Base-by-base conservation (phyloP, 2,888 invertebrate species). In the Prosapia bicincta region DNA sequence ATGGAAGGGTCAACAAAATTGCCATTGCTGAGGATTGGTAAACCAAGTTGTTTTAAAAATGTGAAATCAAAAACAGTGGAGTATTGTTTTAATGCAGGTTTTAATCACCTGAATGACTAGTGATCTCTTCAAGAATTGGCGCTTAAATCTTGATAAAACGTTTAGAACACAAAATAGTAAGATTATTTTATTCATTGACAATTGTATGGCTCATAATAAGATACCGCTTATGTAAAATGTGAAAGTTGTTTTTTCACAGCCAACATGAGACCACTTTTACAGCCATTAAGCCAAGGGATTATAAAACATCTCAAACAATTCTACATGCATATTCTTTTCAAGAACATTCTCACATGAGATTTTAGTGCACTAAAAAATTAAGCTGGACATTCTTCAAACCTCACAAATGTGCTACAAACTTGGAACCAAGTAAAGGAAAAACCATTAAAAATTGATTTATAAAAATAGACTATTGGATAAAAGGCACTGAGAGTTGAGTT, bases 41-140 rank as follows among this genome's bases (percentile, higher is more conserved):
- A 72, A 28, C 65, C 75, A n/a, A 28, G 76, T 1, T 74, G 74
- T 25, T 76, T 74, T 25, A 69, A 43, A 25, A 73, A 69, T 20
- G 54, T 76, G 1, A 30, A 68, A 26, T 38, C 73, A 2, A 32
- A 71, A 5, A 69, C 76, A n/a, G n/a, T n/a, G n/a, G n/a, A n/a
- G n/a, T 13, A 69, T 72, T 43, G n/a, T 10, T 23, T 76, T 73
- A 13, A 10, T 13, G n/a, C 43, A 38, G 9, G 32, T 38, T 26
- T 6, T 5, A 20, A 23, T 5, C 3, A 13, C 65, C 3, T 65
- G 65, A 23, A 65, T 65, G 65, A 65, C 65, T 6, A 65, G 65
- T 65, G 65, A 6, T 3, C 3, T 20, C 13, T 65, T 65, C 13
- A 5, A 20, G 13, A 10, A 65, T 6, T 65, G 13, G 23, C 65